Evolutionary conservation across 2,797 vertebrate genomes (phyloP).

Genomic region (Sebastiscus tertius): DNA sequence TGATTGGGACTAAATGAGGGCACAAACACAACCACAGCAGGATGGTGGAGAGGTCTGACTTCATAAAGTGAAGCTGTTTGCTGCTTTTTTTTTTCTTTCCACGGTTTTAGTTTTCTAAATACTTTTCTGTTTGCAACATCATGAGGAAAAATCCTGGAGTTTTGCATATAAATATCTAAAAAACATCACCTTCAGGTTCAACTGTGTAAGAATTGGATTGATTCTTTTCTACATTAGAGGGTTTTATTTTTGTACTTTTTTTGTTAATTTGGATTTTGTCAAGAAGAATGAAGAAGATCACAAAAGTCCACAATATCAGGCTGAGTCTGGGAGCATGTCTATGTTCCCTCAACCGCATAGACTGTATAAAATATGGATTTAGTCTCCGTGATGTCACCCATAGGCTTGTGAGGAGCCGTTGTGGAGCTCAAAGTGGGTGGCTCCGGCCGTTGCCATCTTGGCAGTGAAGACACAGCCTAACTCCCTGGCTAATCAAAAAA

Average conservation of each 20-base stretch:
- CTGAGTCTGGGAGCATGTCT: not conserved
- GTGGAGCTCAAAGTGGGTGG: not conserved
- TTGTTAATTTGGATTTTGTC: not conserved
- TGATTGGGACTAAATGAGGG: constrained; percentile 68
- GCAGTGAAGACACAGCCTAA: not conserved
- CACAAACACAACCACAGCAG: constrained; percentile 39
- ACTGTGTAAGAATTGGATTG: not conserved
- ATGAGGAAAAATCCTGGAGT: not conserved
- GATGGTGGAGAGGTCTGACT: not conserved
- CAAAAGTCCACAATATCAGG: not conserved
- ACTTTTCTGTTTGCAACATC: not conserved
- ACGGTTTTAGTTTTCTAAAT: not conserved
- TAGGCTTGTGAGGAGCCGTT: not conserved
- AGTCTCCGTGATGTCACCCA: too few relatives aligned
- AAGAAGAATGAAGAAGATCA: not conserved
- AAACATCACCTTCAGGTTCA: not conserved
- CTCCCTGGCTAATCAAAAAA: too few relatives aligned
- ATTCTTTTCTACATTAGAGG: not conserved
- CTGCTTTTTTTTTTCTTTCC: not conserved
- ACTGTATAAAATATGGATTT: too few relatives aligned
- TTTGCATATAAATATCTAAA: not conserved
- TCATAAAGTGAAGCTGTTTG: not conserved
- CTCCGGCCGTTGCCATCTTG: not conserved
- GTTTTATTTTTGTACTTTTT: not conserved
- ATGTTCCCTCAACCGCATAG: not conserved